Conservation (phyloP, 2,888 invertebrate genomes). For the Elegia similella region DNA sequence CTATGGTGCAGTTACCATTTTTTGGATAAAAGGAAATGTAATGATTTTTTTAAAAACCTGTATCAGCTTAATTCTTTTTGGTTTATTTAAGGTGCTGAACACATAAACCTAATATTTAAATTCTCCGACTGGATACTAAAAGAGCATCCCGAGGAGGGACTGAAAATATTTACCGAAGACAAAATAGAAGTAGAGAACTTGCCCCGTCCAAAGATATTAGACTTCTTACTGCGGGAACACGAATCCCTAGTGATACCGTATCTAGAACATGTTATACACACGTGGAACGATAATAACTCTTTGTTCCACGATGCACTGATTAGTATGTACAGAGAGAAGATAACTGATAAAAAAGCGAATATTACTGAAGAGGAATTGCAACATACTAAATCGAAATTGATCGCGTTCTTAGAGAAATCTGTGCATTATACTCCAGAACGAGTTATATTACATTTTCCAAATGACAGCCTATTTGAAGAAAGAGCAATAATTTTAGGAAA, state of each 20-base stretch:
- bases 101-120: slow-evolving; percentile 94
- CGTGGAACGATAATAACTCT: slow-evolving; percentile 93
- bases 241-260: slow-evolving; percentile 93
- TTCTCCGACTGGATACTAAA: slow-evolving; percentile 96
- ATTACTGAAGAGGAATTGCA: slow-evolving; percentile 61
- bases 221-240: slow-evolving; percentile 92
- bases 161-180: slow-evolving; percentile 94
- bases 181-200: slow-evolving; percentile 93
- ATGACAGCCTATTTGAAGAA: slow-evolving; percentile 93
- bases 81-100: slow-evolving; percentile 82
- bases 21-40: no score
- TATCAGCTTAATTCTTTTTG: background rate
- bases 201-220: slow-evolving; percentile 93
- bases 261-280: slow-evolving; percentile 95
- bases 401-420: slow-evolving; percentile 91
- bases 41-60: no score
- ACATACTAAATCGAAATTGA: slow-evolving; percentile 80
- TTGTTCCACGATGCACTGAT: slow-evolving; percentile 95
- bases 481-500: slow-evolving; percentile 96
- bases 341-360: slow-evolving; percentile 62
- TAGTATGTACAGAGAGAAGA: slow-evolving; percentile 92
- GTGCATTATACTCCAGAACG: slow-evolving; percentile 92
- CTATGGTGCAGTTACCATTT: no score
- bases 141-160: slow-evolving; percentile 92
- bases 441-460: slow-evolving; percentile 92